phyloP scores from a whole-genome alignment of 2,888 invertebrate genomes.

The Calliphora vomitoria region DNA sequence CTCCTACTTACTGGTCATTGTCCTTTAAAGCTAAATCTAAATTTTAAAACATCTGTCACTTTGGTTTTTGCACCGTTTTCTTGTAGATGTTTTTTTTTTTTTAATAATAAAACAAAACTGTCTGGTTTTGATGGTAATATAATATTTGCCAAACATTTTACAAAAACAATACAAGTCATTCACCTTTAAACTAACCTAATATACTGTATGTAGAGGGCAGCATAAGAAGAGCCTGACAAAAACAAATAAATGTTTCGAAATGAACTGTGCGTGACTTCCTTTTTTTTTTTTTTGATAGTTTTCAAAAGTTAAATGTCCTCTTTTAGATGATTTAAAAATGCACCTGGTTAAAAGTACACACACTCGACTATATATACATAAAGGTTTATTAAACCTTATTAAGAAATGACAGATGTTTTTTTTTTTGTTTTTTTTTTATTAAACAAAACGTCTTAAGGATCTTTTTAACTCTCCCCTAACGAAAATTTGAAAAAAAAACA shows the following conservation, averaged over 20 bases:
- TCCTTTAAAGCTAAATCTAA: slow-evolving; percentile 40
- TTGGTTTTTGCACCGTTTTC: slow-evolving; percentile 4
- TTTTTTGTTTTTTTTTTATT: slow-evolving; percentile 41
- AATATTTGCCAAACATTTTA: slow-evolving; percentile 20
- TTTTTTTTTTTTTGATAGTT: slow-evolving; percentile 44
- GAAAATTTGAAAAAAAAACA: slow-evolving; percentile 7
- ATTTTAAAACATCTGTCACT: slow-evolving; percentile 37
- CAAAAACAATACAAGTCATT: slow-evolving; percentile 40
- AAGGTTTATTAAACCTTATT: slow-evolving; percentile 53
- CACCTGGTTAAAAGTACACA: slow-evolving; percentile 63
- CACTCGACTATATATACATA: neutral
- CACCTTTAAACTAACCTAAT: slow-evolving; percentile 33
- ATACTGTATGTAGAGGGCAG: neutral
- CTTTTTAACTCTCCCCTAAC: slow-evolving; percentile 8
- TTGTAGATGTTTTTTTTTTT: too few relatives aligned
- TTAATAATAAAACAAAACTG: neutral
- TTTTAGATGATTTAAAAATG: slow-evolving; percentile 37
- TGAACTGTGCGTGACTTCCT: slow-evolving; percentile 61
- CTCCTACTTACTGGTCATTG: slow-evolving; percentile 34
- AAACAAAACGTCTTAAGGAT: slow-evolving; percentile 23
- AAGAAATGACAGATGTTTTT: slow-evolving; percentile 65
- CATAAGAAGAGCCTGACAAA: neutral
- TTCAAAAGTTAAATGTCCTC: slow-evolving; percentile 63
- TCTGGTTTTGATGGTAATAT: slow-evolving; percentile 20
- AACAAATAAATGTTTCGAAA: slow-evolving; percentile 29